Conservation (phyloP, 2,797 vertebrate genomes). For the Sitta carolinensis region DNA sequence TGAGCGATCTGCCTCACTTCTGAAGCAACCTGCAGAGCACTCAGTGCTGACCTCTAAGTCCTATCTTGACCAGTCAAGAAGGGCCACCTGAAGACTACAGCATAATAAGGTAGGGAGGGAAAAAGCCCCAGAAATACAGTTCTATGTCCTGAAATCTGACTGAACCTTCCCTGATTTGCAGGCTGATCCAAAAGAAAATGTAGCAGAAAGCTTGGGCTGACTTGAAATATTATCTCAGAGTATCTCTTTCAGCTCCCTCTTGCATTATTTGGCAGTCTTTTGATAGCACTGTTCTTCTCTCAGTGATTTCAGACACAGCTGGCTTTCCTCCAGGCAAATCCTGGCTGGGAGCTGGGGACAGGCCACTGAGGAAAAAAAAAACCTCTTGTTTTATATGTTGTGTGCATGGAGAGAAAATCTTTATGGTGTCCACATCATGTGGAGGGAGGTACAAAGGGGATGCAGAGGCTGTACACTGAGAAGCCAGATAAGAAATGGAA, state of each 20-base stretch:
- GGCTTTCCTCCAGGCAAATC: constrained; percentile 20
- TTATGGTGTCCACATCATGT: not conserved
- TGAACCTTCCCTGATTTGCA: not conserved
- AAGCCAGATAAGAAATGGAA: not conserved
- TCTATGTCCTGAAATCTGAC: not conserved
- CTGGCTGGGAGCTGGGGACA: not conserved
- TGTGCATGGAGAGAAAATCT: not conserved
- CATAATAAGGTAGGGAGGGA: not conserved
- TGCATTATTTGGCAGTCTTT: constrained; percentile 17
- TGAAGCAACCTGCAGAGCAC: not conserved
- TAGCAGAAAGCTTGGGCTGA: not conserved
- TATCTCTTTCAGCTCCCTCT: not conserved
- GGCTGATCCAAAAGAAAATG: not conserved
- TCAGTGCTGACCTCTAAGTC: not conserved
- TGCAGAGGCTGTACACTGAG: accelerated
- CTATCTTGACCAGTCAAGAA: not conserved
- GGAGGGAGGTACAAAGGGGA: not conserved
- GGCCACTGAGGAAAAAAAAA: not conserved
- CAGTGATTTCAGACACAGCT: constrained; percentile 9
- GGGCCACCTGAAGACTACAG: not conserved
- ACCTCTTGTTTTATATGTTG: not conserved
- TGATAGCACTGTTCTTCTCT: not conserved
- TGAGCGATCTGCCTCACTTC: not conserved
- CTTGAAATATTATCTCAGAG: not conserved
- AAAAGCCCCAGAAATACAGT: not conserved